phyloP scores from a whole-genome alignment of 2,888 invertebrate species.

The Heliconius hortense region DNA sequence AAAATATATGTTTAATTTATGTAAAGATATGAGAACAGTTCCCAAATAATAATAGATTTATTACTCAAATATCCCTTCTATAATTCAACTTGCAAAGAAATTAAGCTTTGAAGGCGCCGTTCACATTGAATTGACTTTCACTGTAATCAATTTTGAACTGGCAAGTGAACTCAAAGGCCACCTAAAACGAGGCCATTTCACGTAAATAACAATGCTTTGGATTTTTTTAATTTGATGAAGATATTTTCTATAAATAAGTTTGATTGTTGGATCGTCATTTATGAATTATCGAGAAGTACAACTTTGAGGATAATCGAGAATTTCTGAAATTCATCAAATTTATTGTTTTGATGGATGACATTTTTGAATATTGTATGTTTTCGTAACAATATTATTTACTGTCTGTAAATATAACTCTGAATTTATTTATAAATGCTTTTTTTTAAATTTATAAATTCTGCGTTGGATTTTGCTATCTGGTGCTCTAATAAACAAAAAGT shows the following conservation, averaged over 20 bases:
- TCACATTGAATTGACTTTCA: slow-evolving; percentile 35
- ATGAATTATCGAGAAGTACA: slow-evolving; percentile 21
- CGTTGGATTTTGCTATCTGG: too few relatives aligned
- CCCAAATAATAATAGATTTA: background rate
- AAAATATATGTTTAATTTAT: too few relatives aligned
- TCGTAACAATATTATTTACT: background rate
- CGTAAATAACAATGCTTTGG: slow-evolving; percentile 33
- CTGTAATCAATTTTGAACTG: slow-evolving; percentile 36
- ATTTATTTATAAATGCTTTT: too few relatives aligned
- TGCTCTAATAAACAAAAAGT: too few relatives aligned
- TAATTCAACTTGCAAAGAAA: slow-evolving; percentile 21
- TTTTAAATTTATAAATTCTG: too few relatives aligned
- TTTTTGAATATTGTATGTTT: background rate
- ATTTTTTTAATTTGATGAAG: slow-evolving; percentile 34
- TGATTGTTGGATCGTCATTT: slow-evolving; percentile 23
- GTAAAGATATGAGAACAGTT: background rate
- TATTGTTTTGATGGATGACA: background rate
- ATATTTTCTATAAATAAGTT: slow-evolving; percentile 35
- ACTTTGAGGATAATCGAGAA: background rate
- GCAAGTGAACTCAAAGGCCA: slow-evolving; percentile 28
- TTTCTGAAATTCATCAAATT: background rate
- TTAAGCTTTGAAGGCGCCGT: slow-evolving; percentile 13
- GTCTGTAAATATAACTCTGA: too few relatives aligned
- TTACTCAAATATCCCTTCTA: slow-evolving; percentile 1
- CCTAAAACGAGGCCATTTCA: slow-evolving; percentile 31